Percentiles rank a stretch among this genome's conserved stretches.
These are phyloP conservation scores for Podarcis lilfordi DNA, from an alignment of 2,797 vertebrate genomes.

Conservation along the genomic window DNA sequence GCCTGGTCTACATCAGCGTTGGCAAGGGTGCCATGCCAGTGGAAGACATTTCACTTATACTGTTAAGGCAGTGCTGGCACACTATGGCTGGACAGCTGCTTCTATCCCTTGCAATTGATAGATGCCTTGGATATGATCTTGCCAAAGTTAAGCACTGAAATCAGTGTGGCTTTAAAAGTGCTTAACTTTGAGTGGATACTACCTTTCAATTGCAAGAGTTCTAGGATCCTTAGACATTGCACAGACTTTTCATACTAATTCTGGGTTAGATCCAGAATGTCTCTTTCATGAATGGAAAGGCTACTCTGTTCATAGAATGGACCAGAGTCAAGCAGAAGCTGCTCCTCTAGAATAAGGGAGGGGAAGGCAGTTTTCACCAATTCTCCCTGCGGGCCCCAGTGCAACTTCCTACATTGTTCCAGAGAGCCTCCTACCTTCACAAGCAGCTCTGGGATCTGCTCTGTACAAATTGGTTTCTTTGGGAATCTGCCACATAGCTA, in stretches of 20 bases:
- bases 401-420: neutral
- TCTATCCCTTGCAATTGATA: neutral
- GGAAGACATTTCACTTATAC: neutral
- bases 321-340: neutral
- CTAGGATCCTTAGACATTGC: neutral
- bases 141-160: neutral
- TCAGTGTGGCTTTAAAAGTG: neutral
- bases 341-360: neutral
- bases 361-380: neutral
- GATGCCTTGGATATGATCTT: neutral
- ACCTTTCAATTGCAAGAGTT: neutral
- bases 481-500: slow-evolving; percentile 20
- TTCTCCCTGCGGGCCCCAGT: neutral
- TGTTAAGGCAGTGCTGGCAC: neutral
- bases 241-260: neutral
- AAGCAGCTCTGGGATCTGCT: neutral
- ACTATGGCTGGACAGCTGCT: neutral
- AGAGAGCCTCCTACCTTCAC: neutral
- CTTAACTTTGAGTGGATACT: neutral
- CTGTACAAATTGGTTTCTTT: neutral
- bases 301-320: neutral
- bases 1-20: neutral
- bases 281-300: neutral
- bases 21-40: neutral
- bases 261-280: neutral